Base-by-base conservation (phyloP, 1,140 invertebrate species). In the Drosophila arizonae region DNA sequence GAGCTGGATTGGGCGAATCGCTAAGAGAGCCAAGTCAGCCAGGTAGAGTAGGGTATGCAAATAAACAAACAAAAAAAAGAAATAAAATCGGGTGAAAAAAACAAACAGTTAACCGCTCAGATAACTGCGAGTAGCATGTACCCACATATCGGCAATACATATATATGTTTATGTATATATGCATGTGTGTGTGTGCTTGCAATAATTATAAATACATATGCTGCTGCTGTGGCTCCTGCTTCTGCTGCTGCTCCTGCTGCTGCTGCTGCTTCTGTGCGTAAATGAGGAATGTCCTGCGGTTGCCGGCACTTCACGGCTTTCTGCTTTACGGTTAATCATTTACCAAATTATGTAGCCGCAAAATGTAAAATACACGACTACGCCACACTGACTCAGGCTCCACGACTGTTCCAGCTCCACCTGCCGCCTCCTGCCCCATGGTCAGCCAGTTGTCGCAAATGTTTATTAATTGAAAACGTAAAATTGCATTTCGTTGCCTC, bases 391-490 rank as follows among this genome's bases (percentile, higher is more conserved):
- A 3, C 21, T 3, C 21, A 2, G 24, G 28, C 28, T 6, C 13
- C 9, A 10, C 33, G 1, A 10, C 33, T 33, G 17, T 9, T 11
- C 8, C 15, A 54, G 6, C n/a, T 15, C 3, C 4, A 5, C n/a
- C 43, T 15, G 3, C 43, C 1, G 24, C 55, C 17, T 17, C 45
- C 48, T 13, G 56, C 62, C 66, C 61, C 45, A n/a, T 43, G 54
- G 36, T 28, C 74, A 66, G 75, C 64, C 81, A 81, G 70, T 79
- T 77, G 76, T 71, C 84, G 76, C 72, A 88, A 88, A 88, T 88
- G 84, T 88, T 88, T 88, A 88, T 88, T 88, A 88, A 88, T 88
- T 88, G 84, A 88, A 88, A 88, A 88, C 65, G 84, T 88, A 88
- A 88, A 88, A 88, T 88, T 88, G 84, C 84, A 88, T 86, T 86